These are phyloP conservation scores for Micronisus gabar DNA, from an alignment of 2,113 vertebrate species.

Conservation along the genomic window DNA sequence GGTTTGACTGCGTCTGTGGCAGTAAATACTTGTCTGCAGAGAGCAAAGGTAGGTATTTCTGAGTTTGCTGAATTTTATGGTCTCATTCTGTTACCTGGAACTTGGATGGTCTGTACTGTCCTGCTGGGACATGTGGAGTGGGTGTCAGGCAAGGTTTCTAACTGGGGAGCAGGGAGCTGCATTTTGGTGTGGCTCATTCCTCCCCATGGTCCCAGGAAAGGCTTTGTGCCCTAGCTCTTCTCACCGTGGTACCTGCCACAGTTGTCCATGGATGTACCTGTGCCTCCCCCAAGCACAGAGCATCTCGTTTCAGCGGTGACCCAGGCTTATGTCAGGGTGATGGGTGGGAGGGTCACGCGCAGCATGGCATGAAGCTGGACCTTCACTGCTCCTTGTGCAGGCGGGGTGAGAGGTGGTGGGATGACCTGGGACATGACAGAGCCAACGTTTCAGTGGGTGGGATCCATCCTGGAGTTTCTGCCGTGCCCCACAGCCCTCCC, in stretches of 20 bases:
- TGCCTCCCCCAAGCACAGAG: neutral
- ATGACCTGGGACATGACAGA: rapidly evolving
- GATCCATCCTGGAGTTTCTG: neutral
- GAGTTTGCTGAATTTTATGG: neutral
- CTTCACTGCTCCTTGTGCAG: neutral
- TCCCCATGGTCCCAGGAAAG: neutral
- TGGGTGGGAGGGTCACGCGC: rapidly evolving
- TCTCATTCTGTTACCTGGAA: neutral
- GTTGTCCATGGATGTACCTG: neutral
- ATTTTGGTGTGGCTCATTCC: neutral
- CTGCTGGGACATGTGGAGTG: neutral
- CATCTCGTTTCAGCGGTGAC: rapidly evolving
- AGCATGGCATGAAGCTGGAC: neutral
- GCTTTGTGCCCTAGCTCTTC: neutral
- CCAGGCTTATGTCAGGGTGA: neutral
- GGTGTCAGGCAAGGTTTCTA: neutral
- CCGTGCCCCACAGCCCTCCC: neutral
- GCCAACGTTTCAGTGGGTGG: neutral
- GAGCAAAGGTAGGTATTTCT: neutral
- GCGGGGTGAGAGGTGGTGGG: neutral
- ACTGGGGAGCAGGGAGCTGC: neutral
- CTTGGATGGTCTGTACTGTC: neutral
- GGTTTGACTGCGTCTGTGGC: neutral
- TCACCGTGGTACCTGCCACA: rapidly evolving
- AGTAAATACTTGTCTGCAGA: neutral